Evolutionary conservation across 2,797 vertebrate species (phyloP), one percentile per base, ranked within the genome.

Genomic region (Cuculus canorus): DNA sequence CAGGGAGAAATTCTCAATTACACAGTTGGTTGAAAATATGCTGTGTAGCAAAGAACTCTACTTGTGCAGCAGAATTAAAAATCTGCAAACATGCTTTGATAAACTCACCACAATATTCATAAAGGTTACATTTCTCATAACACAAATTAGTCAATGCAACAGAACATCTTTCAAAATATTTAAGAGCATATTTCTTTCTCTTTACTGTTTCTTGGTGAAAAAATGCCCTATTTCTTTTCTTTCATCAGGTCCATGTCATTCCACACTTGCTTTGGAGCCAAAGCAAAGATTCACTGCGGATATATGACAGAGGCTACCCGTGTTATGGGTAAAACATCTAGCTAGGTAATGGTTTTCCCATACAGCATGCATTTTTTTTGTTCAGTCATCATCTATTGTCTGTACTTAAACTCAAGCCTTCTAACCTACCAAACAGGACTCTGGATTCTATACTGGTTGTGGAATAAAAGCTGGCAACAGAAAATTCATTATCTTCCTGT

Each of bases 1-100:
- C 47, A 94, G 76, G 64, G 81, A 96, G 63, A 93, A 90, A 65
- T 88, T 97, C 92, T 93, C 81, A 96, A 78, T 97, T 97, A 97
- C 95, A 96, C 57, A 91, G 71, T 92, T 97, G 81, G 63, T 56
- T 97, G 92, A 95, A 92, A 96, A 96, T 63, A 73, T 1, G 7
- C 54, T 16, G 17, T 0, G 1, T 7, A 72, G 41, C 63, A 83
- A 80, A 79, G 59, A 28, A 69, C n/a, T 59, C 32, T 66, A 78
- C 50, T 45, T 45, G 7, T 68, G 37, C 54, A 47, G 22, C 7
- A 78, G n/a, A 69, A 71, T 14, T 56, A 57, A 18, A 60, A 25
- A 61, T 50, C 48, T 56, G n/a, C 23, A 69, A 59, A 39, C 0
- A 30, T 52, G 30, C 21, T 35, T 57, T 17, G n/a, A 61, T 37